Evolutionary conservation across 1,140 invertebrate species (phyloP).

Genomic region (Rhopalosiphum maidis): DNA sequence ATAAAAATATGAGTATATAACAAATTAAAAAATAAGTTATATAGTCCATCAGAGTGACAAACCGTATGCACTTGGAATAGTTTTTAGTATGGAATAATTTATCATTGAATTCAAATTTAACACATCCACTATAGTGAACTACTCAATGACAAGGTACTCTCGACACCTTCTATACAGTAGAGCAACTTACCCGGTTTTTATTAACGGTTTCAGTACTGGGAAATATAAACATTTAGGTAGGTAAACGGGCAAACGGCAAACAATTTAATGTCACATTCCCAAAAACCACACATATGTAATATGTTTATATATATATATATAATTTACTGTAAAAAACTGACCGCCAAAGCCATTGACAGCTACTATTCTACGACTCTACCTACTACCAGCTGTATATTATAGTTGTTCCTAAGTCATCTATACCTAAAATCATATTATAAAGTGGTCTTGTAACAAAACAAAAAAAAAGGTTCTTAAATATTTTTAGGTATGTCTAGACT

Average conservation of each 20-base stretch:
- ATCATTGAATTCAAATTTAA: neutral
- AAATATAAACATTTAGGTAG: neutral
- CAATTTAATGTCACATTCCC: neutral
- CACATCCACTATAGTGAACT: neutral
- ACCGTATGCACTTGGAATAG: neutral
- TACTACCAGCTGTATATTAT: neutral
- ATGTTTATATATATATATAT: neutral
- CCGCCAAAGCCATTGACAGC: neutral
- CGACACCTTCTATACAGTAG: neutral
- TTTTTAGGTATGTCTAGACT: neutral
- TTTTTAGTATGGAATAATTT: neutral
- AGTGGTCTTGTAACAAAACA: neutral
- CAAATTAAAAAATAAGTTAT: neutral
- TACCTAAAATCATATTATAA: neutral
- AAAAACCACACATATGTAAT: neutral
- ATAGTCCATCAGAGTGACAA: neutral
- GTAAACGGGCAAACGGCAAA: neutral
- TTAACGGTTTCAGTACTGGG: neutral
- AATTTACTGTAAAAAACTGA: neutral
- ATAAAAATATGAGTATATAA: neutral
- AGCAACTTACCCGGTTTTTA: neutral
- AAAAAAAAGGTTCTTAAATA: neutral
- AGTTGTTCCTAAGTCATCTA: neutral
- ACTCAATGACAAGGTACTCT: neutral
- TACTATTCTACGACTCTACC: neutral